Base-by-base conservation (phyloP, 37 sponge, comb jelly and placozoan species). In the Eunapius fragilis region DNA sequence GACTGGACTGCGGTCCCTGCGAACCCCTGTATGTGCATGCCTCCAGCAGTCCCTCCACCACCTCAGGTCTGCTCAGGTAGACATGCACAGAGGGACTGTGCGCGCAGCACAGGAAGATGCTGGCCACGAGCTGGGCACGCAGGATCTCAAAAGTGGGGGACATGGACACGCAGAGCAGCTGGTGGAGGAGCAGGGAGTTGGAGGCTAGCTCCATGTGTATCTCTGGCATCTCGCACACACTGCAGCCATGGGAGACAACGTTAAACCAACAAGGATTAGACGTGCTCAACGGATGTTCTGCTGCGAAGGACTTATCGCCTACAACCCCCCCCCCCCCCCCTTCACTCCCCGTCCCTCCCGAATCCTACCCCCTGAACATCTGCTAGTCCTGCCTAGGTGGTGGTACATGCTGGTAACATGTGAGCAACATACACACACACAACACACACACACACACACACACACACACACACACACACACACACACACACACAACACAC, bases 151-250 rank as follows among this genome's bases (percentile, higher is more conserved):
- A 74, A 25, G n/a, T 58, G 0, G 26, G 68, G 12, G 84, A 74
- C 25, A 48, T 22, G 9, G 84, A 84, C 19, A 74, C 13, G 34
- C 84, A 84, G 58, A 84, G 28, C 41, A 73, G 32, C 74, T 84
- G 84, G 58, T 67, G 22, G 9, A 84, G 74, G 11, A 74, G 75
- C 6, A 45, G n/a, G 6, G 75, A 48, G 30, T 22, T 34, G 27
- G 84, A 84, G 7, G 84, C 84, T 4, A 74, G 33, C 25, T 84
- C 75, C 31, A 45, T 67, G 50, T 84, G 76, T 32, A 75, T 36
- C 75, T 75, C 75, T 23, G 75, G 30, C 35, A 75, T 33, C 35
- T 75, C 75, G 34, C 75, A 75, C 32, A 75, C 75, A 75, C 75
- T 75, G 36, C 3, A 6, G 41, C 3, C 41, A 41, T 41, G 41